A percentile compares a stretch with the other conserved stretches of the same genome.
Evolutionary conservation across 2,113 vertebrate genomes (phyloP).

Genomic region (Nestor notabilis): DNA sequence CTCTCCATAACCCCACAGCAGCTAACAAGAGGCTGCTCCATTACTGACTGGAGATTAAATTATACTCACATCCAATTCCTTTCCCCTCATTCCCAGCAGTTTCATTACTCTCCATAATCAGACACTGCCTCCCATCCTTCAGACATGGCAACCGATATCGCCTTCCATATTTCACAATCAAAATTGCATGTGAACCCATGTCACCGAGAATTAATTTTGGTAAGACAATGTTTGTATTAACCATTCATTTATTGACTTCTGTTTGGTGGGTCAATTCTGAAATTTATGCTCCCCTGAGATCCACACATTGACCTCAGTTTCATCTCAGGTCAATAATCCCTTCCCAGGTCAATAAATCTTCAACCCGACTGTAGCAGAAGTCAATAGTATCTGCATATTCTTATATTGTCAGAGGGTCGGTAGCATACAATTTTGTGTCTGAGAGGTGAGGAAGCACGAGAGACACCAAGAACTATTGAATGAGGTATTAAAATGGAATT

Average conservation of each 20-base stretch:
- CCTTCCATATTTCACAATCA: slow-evolving; percentile 60
- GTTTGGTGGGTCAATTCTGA: slow-evolving; percentile 56
- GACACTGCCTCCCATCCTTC: slow-evolving; percentile 23
- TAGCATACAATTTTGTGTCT: not conserved
- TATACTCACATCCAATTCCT: slow-evolving; percentile 4
- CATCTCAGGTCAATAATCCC: slow-evolving; percentile 70
- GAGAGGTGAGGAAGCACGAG: not conserved
- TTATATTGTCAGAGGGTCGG: slow-evolving; percentile 3
- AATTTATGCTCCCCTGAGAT: slow-evolving; percentile 55
- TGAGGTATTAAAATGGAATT: slow-evolving; percentile 28
- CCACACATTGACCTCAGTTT: slow-evolving; percentile 66
- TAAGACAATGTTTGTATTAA: slow-evolving; percentile 75
- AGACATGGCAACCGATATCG: not conserved
- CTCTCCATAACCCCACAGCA: not conserved
- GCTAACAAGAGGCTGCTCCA: not conserved
- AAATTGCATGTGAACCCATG: slow-evolving; percentile 40
- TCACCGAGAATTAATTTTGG: slow-evolving; percentile 68
- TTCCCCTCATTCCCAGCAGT: not conserved
- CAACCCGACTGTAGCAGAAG: slow-evolving; percentile 51
- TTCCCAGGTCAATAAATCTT: slow-evolving; percentile 67
- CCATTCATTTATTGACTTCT: slow-evolving; percentile 70
- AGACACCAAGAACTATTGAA: slow-evolving; percentile 13
- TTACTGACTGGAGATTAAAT: slow-evolving; percentile 7
- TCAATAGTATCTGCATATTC: slow-evolving; percentile 70
- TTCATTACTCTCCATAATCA: slow-evolving; percentile 60